These are phyloP conservation scores for Eledona agricola DNA, from an alignment of 2,888 invertebrate species.

Conservation along the genomic window DNA sequence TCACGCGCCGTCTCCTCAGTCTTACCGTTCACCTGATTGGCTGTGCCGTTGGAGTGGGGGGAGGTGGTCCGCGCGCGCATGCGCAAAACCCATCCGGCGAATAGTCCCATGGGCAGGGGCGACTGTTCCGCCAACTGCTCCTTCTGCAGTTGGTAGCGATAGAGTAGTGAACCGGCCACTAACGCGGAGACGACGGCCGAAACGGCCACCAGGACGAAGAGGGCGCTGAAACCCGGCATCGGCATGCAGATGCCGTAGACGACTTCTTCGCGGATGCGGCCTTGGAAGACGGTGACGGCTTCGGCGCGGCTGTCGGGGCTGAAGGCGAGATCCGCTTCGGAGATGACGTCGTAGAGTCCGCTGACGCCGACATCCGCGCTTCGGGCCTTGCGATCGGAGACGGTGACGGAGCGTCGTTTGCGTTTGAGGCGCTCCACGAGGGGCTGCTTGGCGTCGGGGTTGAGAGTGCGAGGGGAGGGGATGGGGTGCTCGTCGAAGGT, in stretches of 20 bases:
- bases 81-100: constrained; percentile 78
- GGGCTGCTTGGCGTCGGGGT: constrained; percentile 8
- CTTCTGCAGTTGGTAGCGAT: constrained; percentile 75
- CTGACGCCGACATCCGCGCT: constrained; percentile 91
- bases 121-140: constrained; percentile 68
- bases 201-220: constrained; percentile 87
- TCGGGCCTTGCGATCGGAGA: constrained; percentile 77
- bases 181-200: constrained; percentile 88
- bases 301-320: constrained; percentile 83
- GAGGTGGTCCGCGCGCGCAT: constrained; percentile 67
- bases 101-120: constrained; percentile 68
- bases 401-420: constrained; percentile 71
- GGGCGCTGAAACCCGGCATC: constrained; percentile 86
- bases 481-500: constrained; percentile 68
- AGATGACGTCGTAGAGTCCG: constrained; percentile 87
- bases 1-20: constrained; percentile 41
- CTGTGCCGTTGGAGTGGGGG: constrained; percentile 26
- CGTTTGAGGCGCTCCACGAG: constrained; percentile 60
- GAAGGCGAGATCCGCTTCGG: constrained; percentile 90
- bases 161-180: constrained; percentile 72
- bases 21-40: constrained; percentile 43
- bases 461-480: constrained; percentile 64
- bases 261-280: constrained; percentile 86
- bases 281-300: constrained; percentile 86
- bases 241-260: constrained; percentile 93